A percentile compares a stretch with the other conserved stretches of the same genome.
Evolutionary conservation across 2,797 vertebrate genomes (phyloP).

Genomic region (Peromyscus melanophrys): DNA sequence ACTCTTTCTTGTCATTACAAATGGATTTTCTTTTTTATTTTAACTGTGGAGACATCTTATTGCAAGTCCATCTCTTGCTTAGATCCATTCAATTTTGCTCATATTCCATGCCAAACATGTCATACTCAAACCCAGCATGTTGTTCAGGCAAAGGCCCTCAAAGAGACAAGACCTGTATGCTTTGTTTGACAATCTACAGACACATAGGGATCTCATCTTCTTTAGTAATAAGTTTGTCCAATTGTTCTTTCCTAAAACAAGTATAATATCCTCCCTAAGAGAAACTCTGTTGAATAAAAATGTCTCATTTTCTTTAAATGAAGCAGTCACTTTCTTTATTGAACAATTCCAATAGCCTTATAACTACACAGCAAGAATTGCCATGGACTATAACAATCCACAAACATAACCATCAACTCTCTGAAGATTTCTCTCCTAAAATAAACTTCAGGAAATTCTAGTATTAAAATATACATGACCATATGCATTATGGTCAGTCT

Average conservation of each 20-base stretch:
- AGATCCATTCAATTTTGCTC: conserved; percentile 24
- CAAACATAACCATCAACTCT: conserved; percentile 51
- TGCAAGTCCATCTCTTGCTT: not conserved
- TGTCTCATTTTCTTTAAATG: conserved; percentile 70
- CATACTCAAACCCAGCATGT: not conserved
- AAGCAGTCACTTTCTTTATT: conserved; percentile 40
- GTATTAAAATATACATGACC: conserved; percentile 51
- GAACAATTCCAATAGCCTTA: conserved; percentile 49
- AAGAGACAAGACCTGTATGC: conserved; percentile 21
- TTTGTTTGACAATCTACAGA: conserved; percentile 5
- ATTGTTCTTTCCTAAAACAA: conserved; percentile 44
- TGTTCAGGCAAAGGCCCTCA: not conserved
- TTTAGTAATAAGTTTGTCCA: conserved; percentile 39
- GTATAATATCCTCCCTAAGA: conserved; percentile 36
- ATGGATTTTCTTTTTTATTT: conserved; percentile 14
- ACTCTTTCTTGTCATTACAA: not conserved
- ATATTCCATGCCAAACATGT: not conserved
- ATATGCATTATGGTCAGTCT: not conserved
- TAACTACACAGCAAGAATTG: conserved; percentile 50
- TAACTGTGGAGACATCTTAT: conserved; percentile 6
- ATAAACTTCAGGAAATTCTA: conserved; percentile 66
- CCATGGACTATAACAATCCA: conserved; percentile 19
- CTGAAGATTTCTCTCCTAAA: conserved; percentile 41
- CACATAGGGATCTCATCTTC: conserved; percentile 37
- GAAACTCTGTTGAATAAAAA: conserved; percentile 69